Evolutionary conservation across 30 jellyfish, hydroid and myxozoan species (phyloP), one percentile per base, ranked within the genome.

Genomic region (Calvadosia cruxmelitensis): DNA sequence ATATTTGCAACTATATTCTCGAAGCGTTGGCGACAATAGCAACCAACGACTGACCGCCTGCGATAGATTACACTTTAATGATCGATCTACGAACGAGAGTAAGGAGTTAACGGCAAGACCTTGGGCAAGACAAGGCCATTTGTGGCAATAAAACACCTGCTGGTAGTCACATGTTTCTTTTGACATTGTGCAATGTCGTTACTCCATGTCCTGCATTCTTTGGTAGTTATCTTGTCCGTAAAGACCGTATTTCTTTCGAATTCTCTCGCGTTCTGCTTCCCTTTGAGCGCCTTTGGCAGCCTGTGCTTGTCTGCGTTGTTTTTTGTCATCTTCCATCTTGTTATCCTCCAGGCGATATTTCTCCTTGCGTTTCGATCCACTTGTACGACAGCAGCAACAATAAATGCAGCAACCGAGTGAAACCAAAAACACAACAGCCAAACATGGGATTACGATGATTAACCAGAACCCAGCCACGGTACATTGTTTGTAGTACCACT

Each of bases 381-480:
- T 70, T 7, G 52, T 70, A 36, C 93, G 36, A 52, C 96, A 85
- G 53, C 96, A 85, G 49, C 96, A 85, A 77, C 96, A 85, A 78
- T 84, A 85, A 42, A 84, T 71, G 33, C 95, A 84, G 66, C 93
- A 78, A 23, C 90, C 85, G 5, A 79, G 68, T 65, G 76, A 42
- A 27, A 85, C 33, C 49, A 85, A 63, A 27, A 85, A 26, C 61
- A 85, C 57, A 2, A 78, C 75, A 30, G 84, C 96, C 15, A 78
- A 75, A 65, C 96, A 85, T 0, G 96, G 96, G 28, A 85, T 34
- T 33, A 78, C 85, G 27, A 85, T 85, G 49, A 78, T 85, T 72
- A 85, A 67, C 93, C 93, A 85, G 66, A 68, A 79, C 3, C 93
- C 93, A 34, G 93, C 96, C 0, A 85, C 78, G 26, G 96, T 74